phyloP scores from a whole-genome alignment of 2,888 invertebrate genomes.

The Mesoligia furuncula region DNA sequence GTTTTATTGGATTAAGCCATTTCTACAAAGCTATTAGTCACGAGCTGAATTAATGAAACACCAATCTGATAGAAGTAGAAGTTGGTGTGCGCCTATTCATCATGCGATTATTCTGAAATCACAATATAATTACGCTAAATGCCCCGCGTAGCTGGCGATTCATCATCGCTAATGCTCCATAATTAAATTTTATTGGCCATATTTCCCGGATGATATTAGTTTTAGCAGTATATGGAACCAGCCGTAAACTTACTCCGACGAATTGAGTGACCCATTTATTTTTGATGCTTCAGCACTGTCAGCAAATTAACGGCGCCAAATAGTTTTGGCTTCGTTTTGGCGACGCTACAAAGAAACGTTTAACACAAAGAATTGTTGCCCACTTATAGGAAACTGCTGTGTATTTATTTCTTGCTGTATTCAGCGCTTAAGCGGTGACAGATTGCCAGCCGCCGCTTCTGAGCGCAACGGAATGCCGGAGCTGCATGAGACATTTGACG shows the following conservation, averaged over 20 bases:
- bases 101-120: slow-evolving; percentile 85
- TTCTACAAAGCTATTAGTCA: slow-evolving; percentile 72
- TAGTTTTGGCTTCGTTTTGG: slow-evolving; percentile 59
- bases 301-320: slow-evolving; percentile 62
- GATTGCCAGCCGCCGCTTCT: slow-evolving; percentile 43
- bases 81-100: slow-evolving; percentile 79
- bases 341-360: slow-evolving; percentile 51
- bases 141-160: slow-evolving; percentile 76
- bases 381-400: slow-evolving; percentile 59
- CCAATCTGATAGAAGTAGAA: slow-evolving; percentile 77
- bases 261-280: slow-evolving; percentile 57
- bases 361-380: slow-evolving; percentile 49
- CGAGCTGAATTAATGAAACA: slow-evolving; percentile 74
- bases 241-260: slow-evolving; percentile 45
- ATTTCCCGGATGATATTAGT: slow-evolving; percentile 72
- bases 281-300: slow-evolving; percentile 44
- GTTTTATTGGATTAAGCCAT: slow-evolving; percentile 65
- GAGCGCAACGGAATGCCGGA: slow-evolving; percentile 14
- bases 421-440: slow-evolving; percentile 54
- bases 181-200: slow-evolving; percentile 84
- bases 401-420: slow-evolving; percentile 53
- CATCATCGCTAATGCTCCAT: slow-evolving; percentile 82
- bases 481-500: slow-evolving; percentile 52
- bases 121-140: slow-evolving; percentile 85
- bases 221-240: slow-evolving; percentile 57